Percentiles rank a stretch among this genome's conserved stretches.
Evolutionary conservation across 2,888 invertebrate genomes (phyloP).

Genomic region (Conus canariensis): DNA sequence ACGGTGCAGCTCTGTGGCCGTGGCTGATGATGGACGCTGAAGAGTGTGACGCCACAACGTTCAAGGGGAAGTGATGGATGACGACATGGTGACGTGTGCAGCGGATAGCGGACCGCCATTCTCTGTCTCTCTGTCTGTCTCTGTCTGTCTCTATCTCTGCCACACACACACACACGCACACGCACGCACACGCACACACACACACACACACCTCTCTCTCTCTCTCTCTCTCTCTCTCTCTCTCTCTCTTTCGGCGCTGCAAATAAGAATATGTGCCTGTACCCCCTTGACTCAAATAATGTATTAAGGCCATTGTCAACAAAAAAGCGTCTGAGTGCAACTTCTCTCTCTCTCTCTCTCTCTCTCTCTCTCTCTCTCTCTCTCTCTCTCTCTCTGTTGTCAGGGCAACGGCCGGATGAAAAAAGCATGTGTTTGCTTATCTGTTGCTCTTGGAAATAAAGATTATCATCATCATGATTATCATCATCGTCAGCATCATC

Average conservation of each 20-base stretch:
- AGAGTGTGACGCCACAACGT: background rate
- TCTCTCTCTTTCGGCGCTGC: background rate
- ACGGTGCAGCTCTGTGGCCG: background rate
- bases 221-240: conserved; percentile 18
- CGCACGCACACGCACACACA: background rate
- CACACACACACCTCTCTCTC: background rate
- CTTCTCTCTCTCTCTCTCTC: too few species aligned
- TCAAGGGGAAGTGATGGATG: background rate
- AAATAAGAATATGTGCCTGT: background rate
- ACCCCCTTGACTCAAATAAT: too few species aligned
- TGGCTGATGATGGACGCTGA: background rate
- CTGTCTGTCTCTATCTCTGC: background rate
- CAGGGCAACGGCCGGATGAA: too few species aligned
- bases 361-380: too few species aligned
- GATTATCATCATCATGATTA: too few species aligned
- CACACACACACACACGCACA: background rate
- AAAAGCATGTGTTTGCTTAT: too few species aligned
- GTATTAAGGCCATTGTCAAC: too few species aligned
- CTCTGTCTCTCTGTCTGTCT: background rate
- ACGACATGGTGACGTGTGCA: conserved; percentile 5
- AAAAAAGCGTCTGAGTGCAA: too few species aligned
- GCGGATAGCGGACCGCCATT: background rate
- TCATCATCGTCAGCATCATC: too few species aligned
- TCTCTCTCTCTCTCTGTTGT: too few species aligned
- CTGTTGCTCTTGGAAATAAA: too few species aligned